Evolutionary conservation across 2,113 vertebrate species (phyloP).

Genomic region (Microcebus tavaratra): DNA sequence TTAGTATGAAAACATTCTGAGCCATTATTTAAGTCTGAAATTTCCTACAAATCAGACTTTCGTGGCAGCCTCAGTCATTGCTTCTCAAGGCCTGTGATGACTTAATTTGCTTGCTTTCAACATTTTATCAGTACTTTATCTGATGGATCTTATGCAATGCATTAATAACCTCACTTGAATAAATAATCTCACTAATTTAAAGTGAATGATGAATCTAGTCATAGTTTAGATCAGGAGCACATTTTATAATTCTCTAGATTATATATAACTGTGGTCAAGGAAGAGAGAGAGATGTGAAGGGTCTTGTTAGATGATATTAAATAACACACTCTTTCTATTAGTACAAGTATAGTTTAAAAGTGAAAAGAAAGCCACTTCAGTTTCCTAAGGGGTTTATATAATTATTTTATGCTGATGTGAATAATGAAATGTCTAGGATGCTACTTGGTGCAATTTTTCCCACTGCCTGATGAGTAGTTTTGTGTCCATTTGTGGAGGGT

Average conservation of each 20-base stretch:
- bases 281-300: neutral
- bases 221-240: conserved; percentile 55
- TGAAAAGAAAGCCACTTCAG: neutral
- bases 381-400: conserved; percentile 9
- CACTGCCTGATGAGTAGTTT: neutral
- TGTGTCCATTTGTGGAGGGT: neutral
- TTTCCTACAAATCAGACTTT: conserved; percentile 44
- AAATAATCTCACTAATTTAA: conserved; percentile 75
- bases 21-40: conserved; percentile 46
- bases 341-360: conserved; percentile 54
- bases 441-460: neutral
- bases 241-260: conserved; percentile 62
- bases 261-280: conserved; percentile 30
- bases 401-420: conserved; percentile 35
- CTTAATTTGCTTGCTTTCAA: conserved; percentile 71
- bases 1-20: conserved; percentile 65
- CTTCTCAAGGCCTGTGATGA: conserved; percentile 18
- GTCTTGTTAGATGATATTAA: conserved; percentile 54
- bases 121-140: conserved; percentile 62
- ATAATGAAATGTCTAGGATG: conserved; percentile 52
- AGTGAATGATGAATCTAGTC: conserved; percentile 61
- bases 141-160: conserved; percentile 71
- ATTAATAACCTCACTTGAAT: conserved; percentile 71
- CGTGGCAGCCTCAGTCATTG: neutral
- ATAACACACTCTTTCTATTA: conserved; percentile 63